These are phyloP conservation scores for Leucophora obtusa DNA, from an alignment of 2,888 invertebrate genomes.

Conservation along the genomic window DNA sequence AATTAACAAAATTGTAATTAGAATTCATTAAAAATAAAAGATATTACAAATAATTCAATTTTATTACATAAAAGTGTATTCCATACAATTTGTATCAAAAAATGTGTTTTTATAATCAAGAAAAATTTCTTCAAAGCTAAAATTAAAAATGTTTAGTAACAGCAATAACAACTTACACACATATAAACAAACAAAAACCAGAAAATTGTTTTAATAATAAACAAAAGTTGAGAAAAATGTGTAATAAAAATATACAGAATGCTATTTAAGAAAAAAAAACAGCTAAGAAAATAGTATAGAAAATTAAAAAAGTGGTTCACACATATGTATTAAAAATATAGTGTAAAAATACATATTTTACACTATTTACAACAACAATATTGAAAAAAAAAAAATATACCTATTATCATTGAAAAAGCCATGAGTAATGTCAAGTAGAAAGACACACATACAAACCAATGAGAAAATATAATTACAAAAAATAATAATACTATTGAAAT, in stretches of 20 bases:
- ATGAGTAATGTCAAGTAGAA: conserved; percentile 62
- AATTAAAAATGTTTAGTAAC: conserved; percentile 35
- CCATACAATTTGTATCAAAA: conserved; percentile 35
- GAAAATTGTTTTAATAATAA: not conserved
- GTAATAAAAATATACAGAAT: too few relatives aligned
- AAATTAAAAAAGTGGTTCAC: not conserved
- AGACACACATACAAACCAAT: conserved; percentile 42
- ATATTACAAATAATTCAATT: conserved; percentile 63
- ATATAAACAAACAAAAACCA: conserved; percentile 23
- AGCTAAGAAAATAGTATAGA: too few relatives aligned
- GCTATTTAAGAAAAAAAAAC: too few relatives aligned
- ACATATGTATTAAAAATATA: not conserved
- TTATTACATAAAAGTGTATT: conserved; percentile 63
- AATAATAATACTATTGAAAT: conserved; percentile 17
- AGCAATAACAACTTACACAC: conserved; percentile 16
- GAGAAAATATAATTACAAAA: conserved; percentile 17
- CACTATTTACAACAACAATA: conserved; percentile 9
- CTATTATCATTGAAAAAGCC: conserved; percentile 40
- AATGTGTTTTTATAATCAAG: conserved; percentile 7
- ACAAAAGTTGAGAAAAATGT: too few relatives aligned
- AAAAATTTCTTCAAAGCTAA: conserved; percentile 47
- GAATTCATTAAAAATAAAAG: conserved; percentile 53
- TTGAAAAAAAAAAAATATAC: conserved; percentile 26
- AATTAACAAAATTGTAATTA: conserved; percentile 42
- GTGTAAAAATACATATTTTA: conserved; percentile 9